Conservation (phyloP, 2,113 vertebrate species). For the Anolis sagrei region DNA sequence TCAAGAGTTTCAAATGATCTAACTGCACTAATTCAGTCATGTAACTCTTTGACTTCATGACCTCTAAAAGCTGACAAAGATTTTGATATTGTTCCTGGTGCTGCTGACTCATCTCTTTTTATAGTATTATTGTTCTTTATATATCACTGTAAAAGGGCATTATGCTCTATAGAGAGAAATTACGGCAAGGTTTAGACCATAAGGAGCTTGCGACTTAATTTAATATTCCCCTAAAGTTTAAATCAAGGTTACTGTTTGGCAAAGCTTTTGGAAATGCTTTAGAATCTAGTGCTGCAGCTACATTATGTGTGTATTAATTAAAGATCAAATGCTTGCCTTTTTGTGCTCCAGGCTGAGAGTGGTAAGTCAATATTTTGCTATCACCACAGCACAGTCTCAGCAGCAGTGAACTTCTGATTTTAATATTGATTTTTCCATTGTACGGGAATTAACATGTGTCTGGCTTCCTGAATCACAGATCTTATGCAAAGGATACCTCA, state of each 20-base stretch:
- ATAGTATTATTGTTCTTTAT: conserved; percentile 1
- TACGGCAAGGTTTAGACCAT: conserved; percentile 19
- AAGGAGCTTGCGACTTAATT: conserved; percentile 31
- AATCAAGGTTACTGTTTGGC: conserved; percentile 38
- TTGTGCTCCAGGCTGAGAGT: conserved; percentile 29
- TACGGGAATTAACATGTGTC: conserved; percentile 50
- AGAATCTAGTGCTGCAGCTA: conserved; percentile 12
- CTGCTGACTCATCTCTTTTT: not conserved
- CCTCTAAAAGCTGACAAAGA: not conserved
- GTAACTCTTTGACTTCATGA: not conserved
- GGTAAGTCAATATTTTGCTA: conserved; percentile 55
- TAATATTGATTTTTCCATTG: conserved; percentile 52
- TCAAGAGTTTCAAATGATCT: not conserved
- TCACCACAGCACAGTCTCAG: conserved; percentile 42
- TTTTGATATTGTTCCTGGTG: not conserved
- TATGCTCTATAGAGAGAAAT: conserved; percentile 7
- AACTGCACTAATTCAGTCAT: not conserved
- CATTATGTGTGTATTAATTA: conserved; percentile 45
- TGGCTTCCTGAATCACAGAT: conserved; percentile 48
- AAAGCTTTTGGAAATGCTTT: conserved; percentile 38
- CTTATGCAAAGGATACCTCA: conserved; percentile 45
- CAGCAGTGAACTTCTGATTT: conserved; percentile 48
- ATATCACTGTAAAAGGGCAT: not conserved
- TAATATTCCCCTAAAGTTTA: conserved; percentile 39
- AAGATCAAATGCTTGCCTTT: conserved; percentile 41